Evolutionary conservation across 2,797 vertebrate species (phyloP), one percentile per base, ranked within the genome.

Genomic region (Rhadinocentrus ornatus): DNA sequence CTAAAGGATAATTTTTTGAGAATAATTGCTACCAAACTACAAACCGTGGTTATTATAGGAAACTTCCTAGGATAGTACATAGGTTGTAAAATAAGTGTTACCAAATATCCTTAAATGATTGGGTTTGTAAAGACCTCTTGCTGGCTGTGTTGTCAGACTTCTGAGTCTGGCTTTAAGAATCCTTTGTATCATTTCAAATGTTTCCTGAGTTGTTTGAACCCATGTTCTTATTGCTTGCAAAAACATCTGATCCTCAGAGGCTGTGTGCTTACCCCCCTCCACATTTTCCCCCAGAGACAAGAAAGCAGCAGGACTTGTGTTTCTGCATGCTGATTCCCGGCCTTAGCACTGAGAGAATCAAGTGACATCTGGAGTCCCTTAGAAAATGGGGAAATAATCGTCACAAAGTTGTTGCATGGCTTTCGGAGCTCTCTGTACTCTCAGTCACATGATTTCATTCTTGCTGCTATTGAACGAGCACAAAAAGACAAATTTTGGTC

Each of bases 401-500:
- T 86, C 78, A 78, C 62, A 55, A 44, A 71, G 62, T 82, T 77
- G 66, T 73, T 74, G 80, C 78, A 82, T 83, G 85, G 82, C 77
- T 83, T 85, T 79, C 62, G 66, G 75, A 69, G 71, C 76, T 88
- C 86, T 79, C 79, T 88, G 75, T 74, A 82, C 80, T 76, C 81
- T 84, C 69, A 71, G 74, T 87, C 44, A 20, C 83, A 89, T 80
- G 81, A 86, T 86, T 87, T 88, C 81, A 77, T 81, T 86, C 63
- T 80, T 87, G 86, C 90, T 89, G 85, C 88, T 88, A 90, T 86
- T 71, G 80, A 89, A 92, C 81, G 93, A 93, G 93, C 92, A 93
- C 93, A 94, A 93, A 89, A 69, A 87, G 72, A 83, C 39, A 59
- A 69, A 62, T 82, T 78, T 87, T 69, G 72, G 56, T 85, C 88